Evolutionary conservation across 1,140 invertebrate species (phyloP).

Genomic region (Gonioctena quinquepunctata): DNA sequence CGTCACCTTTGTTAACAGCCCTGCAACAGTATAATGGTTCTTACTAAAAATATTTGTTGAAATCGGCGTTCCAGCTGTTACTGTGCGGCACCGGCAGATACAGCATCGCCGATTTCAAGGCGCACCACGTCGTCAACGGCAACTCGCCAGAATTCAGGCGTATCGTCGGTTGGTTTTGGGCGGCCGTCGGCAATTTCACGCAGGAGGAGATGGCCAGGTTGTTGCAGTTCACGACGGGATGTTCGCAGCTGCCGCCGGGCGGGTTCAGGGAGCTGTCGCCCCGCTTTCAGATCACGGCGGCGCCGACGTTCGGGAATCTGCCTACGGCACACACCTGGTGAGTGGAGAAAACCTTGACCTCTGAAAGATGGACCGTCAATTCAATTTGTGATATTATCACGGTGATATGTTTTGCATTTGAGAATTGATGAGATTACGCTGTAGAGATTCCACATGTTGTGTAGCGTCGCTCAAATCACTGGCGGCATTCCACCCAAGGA

Average conservation of each 20-base stretch:
- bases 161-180: constrained; percentile 93
- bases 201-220: constrained; percentile 91
- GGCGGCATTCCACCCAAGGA: no score
- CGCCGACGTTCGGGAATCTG: constrained; percentile 85
- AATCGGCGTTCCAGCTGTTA: constrained; percentile 69
- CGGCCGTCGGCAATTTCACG: constrained; percentile 87
- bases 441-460: no score
- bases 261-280: constrained; percentile 88
- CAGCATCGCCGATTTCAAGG: constrained; percentile 85
- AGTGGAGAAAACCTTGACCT: no score
- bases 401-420: no score
- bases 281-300: constrained; percentile 87
- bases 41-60: constrained; percentile 42
- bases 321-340: constrained; percentile 94
- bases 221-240: constrained; percentile 93
- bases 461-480: no score
- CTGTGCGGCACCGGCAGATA: constrained; percentile 94
- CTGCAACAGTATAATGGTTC: no score
- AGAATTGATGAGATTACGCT: no score
- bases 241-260: constrained; percentile 87
- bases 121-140: constrained; percentile 85
- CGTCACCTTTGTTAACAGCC: no score
- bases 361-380: no score
- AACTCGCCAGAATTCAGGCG: constrained; percentile 81
- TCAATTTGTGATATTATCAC: no score